phyloP scores from a whole-genome alignment of 2,888 invertebrate genomes.

The Ormyrus labotus region DNA sequence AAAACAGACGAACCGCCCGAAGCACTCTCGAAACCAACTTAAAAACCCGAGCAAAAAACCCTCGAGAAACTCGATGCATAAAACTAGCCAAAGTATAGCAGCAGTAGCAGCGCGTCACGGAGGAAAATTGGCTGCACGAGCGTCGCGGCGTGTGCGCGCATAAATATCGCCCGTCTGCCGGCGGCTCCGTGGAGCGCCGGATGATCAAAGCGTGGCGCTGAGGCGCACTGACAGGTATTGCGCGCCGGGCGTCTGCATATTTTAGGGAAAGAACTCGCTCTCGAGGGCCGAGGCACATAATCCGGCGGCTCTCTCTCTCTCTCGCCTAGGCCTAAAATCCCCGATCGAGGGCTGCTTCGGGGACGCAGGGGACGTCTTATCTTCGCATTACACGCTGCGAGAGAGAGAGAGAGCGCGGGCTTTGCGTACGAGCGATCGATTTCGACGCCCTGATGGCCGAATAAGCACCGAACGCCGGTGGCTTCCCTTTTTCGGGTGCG shows the following conservation, averaged over 20 bases:
- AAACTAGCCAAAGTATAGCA: too few relatives aligned
- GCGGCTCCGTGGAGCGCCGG: not conserved
- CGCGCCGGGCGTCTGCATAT: conserved; percentile 32
- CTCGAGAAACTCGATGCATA: too few relatives aligned
- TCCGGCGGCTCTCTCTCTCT: too few relatives aligned
- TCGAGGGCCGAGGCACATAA: too few relatives aligned
- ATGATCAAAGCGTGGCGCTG: not conserved
- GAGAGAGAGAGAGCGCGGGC: not conserved
- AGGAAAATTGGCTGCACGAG: too few relatives aligned
- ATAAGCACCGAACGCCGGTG: not conserved
- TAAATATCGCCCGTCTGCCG: not conserved
- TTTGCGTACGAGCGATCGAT: conserved; percentile 29
- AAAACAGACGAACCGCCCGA: too few relatives aligned
- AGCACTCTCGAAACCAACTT: too few relatives aligned
- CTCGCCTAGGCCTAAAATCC: conserved; percentile 61
- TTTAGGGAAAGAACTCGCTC: conserved; percentile 30
- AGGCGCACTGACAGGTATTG: conserved; percentile 30
- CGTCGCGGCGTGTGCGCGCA: not conserved
- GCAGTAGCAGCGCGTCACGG: too few relatives aligned
- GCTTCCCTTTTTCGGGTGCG: not conserved
- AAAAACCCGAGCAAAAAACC: too few relatives aligned
- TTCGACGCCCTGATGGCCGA: not conserved
- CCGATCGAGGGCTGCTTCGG: conserved; percentile 64
- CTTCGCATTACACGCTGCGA: conserved; percentile 69
- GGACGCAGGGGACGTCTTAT: conserved; percentile 72